These are phyloP conservation scores for Toxostoma redivivum DNA, from an alignment of 2,113 vertebrate genomes.

Conservation along the genomic window DNA sequence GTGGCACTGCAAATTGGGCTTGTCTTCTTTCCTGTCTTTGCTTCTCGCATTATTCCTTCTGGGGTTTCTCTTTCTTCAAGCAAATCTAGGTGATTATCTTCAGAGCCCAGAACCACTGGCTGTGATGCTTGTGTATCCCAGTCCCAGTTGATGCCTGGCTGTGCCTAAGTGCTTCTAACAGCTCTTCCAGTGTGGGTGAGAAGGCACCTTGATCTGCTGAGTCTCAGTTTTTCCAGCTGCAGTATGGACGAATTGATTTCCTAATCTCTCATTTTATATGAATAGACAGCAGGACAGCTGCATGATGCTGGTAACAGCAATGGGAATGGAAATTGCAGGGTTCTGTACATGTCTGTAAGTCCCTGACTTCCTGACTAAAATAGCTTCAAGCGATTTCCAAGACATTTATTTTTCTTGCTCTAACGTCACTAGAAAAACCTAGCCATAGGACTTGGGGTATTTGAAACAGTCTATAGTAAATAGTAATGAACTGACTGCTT, in stretches of 20 bases:
- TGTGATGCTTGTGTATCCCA: background rate
- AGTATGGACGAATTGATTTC: background rate
- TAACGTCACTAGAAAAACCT: background rate
- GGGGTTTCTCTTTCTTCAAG: background rate
- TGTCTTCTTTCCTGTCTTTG: background rate
- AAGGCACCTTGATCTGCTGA: background rate
- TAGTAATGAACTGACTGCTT: background rate
- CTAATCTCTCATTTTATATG: background rate
- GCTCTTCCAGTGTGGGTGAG: background rate
- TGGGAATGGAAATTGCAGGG: background rate
- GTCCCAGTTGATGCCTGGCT: background rate
- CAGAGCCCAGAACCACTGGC: background rate
- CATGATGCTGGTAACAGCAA: background rate
- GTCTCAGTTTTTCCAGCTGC: background rate
- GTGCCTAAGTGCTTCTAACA: background rate
- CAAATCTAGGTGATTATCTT: background rate
- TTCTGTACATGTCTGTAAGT: fast-evolving
- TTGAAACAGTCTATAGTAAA: background rate
- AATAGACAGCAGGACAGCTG: background rate
- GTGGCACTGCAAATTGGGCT: background rate
- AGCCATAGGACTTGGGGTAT: background rate
- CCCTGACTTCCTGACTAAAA: background rate
- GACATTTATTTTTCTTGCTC: background rate
- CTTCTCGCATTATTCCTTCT: background rate
- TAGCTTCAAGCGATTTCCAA: background rate